Percentiles rank a stretch among this genome's conserved stretches.
phyloP scores from a whole-genome alignment of 2,113 vertebrate species.

The Muscicapa adusta region DNA sequence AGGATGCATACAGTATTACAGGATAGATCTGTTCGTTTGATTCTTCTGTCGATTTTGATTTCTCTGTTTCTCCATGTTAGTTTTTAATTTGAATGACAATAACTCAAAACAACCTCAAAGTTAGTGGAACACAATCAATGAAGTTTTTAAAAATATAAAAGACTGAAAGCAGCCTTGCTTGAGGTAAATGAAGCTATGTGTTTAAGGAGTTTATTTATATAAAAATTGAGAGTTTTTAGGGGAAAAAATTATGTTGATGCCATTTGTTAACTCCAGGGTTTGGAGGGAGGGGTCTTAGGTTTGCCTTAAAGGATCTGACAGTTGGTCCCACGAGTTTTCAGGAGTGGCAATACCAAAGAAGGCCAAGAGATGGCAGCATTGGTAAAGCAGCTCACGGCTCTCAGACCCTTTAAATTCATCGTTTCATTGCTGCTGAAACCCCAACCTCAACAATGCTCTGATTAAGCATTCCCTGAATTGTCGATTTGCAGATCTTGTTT shows the following conservation, averaged over 20 bases:
- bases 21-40: not conserved
- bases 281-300: not conserved
- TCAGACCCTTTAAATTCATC: not conserved
- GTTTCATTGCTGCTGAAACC: not conserved
- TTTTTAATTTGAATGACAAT: not conserved
- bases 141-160: not conserved
- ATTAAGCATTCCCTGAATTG: not conserved
- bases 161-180: not conserved
- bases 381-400: slow-evolving; percentile 33
- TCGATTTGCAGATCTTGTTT: not conserved
- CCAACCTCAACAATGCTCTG: not conserved
- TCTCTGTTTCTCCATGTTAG: not conserved
- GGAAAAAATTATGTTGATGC: not conserved
- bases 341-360: not conserved
- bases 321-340: not conserved
- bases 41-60: not conserved
- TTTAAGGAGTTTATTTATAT: not conserved
- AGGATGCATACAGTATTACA: not conserved
- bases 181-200: not conserved
- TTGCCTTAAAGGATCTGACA: not conserved
- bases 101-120: not conserved
- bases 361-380: slow-evolving; percentile 75
- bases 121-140: not conserved
- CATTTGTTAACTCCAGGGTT: not conserved
- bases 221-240: not conserved